A percentile compares a stretch with the other conserved stretches of the same genome.
Conservation (phyloP, 2,888 invertebrate species). For the Meganola albula region DNA sequence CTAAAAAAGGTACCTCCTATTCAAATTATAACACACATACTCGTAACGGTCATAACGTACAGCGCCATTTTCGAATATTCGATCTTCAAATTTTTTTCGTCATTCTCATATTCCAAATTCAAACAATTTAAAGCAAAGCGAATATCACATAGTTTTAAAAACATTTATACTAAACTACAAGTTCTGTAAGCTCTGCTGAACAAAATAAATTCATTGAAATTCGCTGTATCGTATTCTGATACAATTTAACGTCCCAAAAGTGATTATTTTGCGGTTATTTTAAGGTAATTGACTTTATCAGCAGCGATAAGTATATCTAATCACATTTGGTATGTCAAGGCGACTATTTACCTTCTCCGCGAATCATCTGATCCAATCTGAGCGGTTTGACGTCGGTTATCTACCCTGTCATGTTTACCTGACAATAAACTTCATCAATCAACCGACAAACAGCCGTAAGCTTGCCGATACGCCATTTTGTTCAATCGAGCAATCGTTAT, state of each 20-base stretch:
- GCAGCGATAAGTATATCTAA: conserved; percentile 15
- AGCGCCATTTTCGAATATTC: background rate
- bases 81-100: background rate
- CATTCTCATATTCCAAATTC: too few relatives aligned
- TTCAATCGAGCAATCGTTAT: conserved; percentile 10
- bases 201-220: too few relatives aligned
- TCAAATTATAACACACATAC: conserved; percentile 10
- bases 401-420: conserved; percentile 52
- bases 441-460: conserved; percentile 42
- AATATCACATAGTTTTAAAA: too few relatives aligned
- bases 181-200: too few relatives aligned
- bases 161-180: too few relatives aligned
- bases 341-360: conserved; percentile 28
- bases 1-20: conserved; percentile 90
- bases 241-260: conserved; percentile 16
- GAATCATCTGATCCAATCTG: conserved; percentile 57
- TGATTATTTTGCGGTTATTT: conserved; percentile 9
- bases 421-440: conserved; percentile 72
- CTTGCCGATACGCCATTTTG: conserved; percentile 21
- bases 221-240: conserved; percentile 12
- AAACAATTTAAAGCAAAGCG: too few relatives aligned
- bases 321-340: conserved; percentile 28
- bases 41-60: background rate
- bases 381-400: conserved; percentile 44
- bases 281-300: background rate